These are phyloP conservation scores for Heteromyza rotundicornis DNA, from an alignment of 2,888 invertebrate genomes.

Conservation along the genomic window DNA sequence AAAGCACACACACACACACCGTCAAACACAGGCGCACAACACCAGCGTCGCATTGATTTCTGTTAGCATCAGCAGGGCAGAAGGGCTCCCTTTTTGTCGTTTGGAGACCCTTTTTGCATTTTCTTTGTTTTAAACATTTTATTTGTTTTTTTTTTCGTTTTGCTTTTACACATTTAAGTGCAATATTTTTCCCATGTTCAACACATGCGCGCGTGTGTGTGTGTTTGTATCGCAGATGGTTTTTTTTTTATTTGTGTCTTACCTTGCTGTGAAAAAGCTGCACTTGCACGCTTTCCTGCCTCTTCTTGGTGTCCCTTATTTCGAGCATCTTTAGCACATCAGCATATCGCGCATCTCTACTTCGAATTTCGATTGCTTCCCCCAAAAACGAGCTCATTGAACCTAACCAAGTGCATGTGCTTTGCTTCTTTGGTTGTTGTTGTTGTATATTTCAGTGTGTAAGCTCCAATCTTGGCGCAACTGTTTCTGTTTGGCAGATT, in stretches of 20 bases:
- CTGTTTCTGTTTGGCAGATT: neutral
- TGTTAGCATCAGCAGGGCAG: neutral
- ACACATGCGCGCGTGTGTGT: neutral
- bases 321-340: neutral
- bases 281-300: neutral
- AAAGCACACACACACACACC: constrained; percentile 7
- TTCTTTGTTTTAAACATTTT: constrained; percentile 1
- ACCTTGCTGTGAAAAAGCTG: neutral
- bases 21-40: constrained; percentile 19
- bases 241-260: neutral
- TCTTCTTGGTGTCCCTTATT: neutral
- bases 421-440: neutral
- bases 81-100: neutral
- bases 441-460: neutral
- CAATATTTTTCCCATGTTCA: neutral
- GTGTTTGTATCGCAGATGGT: neutral
- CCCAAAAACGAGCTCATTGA: constrained; percentile 5
- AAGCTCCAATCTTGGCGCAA: neutral
- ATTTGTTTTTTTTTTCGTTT: neutral
- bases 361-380: constrained; percentile 1
- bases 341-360: neutral
- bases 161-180: neutral
- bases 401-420: neutral
- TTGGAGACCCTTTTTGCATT: neutral
- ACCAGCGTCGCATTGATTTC: neutral